Base-by-base conservation (phyloP, 23 tunicate genomes). In the Styela plicata region DNA sequence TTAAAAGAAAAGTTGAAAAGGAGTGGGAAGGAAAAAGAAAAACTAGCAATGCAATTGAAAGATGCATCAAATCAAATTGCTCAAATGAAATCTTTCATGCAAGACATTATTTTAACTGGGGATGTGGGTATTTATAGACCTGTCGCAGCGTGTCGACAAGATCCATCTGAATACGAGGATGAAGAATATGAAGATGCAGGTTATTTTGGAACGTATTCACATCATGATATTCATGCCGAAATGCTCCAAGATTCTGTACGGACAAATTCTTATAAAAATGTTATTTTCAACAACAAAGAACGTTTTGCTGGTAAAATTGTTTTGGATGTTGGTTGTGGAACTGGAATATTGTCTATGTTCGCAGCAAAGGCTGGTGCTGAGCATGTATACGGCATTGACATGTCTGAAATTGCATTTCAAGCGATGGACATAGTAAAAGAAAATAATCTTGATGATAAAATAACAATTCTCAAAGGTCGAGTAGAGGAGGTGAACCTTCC, bases 261-360 rank as follows among this genome's bases (percentile, higher is more conserved):
- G 62, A 95, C 99, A 1, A 31, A 69, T 53, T 85, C 99, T 10
- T 95, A 95, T 77, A 85, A 76, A 63, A 80, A 95, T 84, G 92
- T 89, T 1, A 90, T 95, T 74, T 31, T 90, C 1, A 74, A 70
- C 23, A 95, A 95, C 79, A 63, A 83, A 36, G 89, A 80, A 16
- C 33, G 64, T 24, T 95, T 95, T 79, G 36, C 57, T 23, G 88
- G 84, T 75, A 95, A 95, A 75, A 36, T 90, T 25, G 99, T 95
- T 16, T 77, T 95, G 24, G 99, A 95, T 90, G 99, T 95, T 33
- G 99, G 99, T 17, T 89, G 96, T 83, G 99, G 99, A 3, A 95
- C 92, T 36, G 99, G 96, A 16, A 95, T 95, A 30, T 80, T 95
- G 31, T 95, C 99, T 29, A 95, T 95, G 99, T 90, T 95, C 74